A percentile compares a stretch with the other conserved stretches of the same genome.
Evolutionary conservation across 2,797 vertebrate species (phyloP).

Genomic region (Mus caroli): DNA sequence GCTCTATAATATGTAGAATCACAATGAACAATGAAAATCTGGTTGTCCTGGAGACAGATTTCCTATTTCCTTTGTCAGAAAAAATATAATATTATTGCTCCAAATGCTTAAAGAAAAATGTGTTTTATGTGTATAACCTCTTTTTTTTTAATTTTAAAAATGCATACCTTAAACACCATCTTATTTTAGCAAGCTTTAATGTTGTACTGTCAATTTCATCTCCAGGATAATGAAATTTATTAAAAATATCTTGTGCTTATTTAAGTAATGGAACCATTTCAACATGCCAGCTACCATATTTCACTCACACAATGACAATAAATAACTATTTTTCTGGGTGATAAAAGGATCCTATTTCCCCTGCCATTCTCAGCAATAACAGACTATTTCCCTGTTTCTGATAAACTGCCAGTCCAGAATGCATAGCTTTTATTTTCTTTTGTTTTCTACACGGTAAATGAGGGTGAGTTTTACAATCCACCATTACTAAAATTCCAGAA

Average conservation of each 20-base stretch:
- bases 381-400: neutral
- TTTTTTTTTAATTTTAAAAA: conserved; percentile 46
- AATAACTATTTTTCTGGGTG: conserved; percentile 48
- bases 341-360: conserved; percentile 52
- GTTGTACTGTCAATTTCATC: conserved; percentile 15
- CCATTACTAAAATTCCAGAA: conserved; percentile 40
- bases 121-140: neutral
- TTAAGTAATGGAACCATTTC: conserved; percentile 36
- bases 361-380: neutral
- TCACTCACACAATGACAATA: conserved; percentile 33
- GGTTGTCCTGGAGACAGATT: conserved; percentile 26
- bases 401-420: conserved; percentile 28
- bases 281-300: conserved; percentile 20
- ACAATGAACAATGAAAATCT: neutral
- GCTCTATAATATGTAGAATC: neutral
- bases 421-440: conserved; percentile 41
- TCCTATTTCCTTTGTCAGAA: neutral
- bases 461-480: neutral
- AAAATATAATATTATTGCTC: neutral
- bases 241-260: conserved; percentile 12
- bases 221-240: conserved; percentile 40
- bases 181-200: conserved; percentile 57
- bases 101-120: conserved; percentile 25
- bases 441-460: conserved; percentile 27
- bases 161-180: neutral